Percentiles rank a stretch among this genome's conserved stretches.
Conservation (phyloP, 2,888 invertebrate genomes). For the Chrysodeixis includens region DNA sequence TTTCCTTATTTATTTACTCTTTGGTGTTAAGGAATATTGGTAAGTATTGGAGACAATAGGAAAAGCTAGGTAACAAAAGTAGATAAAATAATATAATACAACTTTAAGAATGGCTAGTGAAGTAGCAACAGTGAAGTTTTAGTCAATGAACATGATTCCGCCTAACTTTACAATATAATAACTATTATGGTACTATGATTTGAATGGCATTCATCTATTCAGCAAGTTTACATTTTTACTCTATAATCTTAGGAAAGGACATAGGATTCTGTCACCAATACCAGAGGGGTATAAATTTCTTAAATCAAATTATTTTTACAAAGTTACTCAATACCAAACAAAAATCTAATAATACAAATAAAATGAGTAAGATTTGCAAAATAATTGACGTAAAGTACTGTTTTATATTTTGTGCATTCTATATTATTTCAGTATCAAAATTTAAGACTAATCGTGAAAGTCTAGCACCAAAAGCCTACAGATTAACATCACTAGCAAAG, state of each 20-base stretch:
- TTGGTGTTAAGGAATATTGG: conserved; percentile 62
- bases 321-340: neutral
- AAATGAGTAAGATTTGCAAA: conserved; percentile 27
- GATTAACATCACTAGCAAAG: conserved; percentile 73
- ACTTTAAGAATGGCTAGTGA: neutral
- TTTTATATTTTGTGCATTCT: conserved; percentile 68
- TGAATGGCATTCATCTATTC: neutral
- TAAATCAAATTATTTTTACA: neutral
- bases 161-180: neutral
- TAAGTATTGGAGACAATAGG: conserved; percentile 13
- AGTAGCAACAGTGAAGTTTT: too few relatives aligned
- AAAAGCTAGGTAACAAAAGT: neutral
- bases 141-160: too few relatives aligned
- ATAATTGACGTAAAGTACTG: conserved; percentile 14
- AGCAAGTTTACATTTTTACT: neutral
- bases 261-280: neutral
- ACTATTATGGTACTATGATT: neutral
- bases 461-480: conserved; percentile 82
- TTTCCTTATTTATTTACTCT: conserved; percentile 57
- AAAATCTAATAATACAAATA: conserved; percentile 10
- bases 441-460: conserved; percentile 74
- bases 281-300: neutral
- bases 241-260: neutral
- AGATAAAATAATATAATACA: neutral
- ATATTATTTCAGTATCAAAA: conserved; percentile 69